These are phyloP conservation scores for Diorhabda elongata DNA, from an alignment of 1,140 invertebrate species.

Conservation along the genomic window DNA sequence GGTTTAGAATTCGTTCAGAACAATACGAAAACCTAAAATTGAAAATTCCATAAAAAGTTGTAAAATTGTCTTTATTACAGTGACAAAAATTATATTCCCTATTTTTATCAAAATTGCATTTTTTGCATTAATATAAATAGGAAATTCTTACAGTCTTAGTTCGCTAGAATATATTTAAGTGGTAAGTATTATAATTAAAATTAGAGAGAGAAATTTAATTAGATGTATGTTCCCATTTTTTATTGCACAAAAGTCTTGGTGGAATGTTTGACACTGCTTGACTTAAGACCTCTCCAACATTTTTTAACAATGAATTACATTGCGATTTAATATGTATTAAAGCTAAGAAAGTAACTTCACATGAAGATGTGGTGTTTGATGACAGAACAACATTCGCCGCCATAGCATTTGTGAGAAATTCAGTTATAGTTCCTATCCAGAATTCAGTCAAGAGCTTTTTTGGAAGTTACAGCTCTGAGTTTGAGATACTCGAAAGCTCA, in stretches of 20 bases:
- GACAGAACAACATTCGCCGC: slow-evolving; percentile 23
- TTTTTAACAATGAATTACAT: slow-evolving; percentile 27
- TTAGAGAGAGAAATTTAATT: slow-evolving; percentile 12
- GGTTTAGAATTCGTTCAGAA: no score
- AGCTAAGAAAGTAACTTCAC: slow-evolving; percentile 31
- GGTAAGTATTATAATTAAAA: slow-evolving; percentile 22
- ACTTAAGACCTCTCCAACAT: slow-evolving; percentile 7
- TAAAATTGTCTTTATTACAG: no score
- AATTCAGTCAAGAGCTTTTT: slow-evolving; percentile 7
- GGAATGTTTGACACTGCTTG: slow-evolving; percentile 4
- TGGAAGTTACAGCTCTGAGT: slow-evolving; percentile 15
- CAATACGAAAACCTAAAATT: no score
- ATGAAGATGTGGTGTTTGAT: slow-evolving; percentile 32
- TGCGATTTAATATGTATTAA: slow-evolving; percentile 32
- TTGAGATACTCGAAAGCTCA: no score
- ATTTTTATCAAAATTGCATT: slow-evolving; percentile 22
- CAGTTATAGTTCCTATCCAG: slow-evolving; percentile 5
- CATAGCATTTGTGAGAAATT: slow-evolving; percentile 22
- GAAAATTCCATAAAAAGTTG: no score
- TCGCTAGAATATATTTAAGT: neutral
- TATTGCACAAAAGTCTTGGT: neutral
- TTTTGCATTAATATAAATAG: slow-evolving; percentile 21
- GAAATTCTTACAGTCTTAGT: neutral
- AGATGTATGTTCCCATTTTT: neutral
- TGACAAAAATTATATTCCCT: slow-evolving; percentile 8